phyloP scores from a whole-genome alignment of 2,797 vertebrate genomes.

The Melanotaenia pygmaea region DNA sequence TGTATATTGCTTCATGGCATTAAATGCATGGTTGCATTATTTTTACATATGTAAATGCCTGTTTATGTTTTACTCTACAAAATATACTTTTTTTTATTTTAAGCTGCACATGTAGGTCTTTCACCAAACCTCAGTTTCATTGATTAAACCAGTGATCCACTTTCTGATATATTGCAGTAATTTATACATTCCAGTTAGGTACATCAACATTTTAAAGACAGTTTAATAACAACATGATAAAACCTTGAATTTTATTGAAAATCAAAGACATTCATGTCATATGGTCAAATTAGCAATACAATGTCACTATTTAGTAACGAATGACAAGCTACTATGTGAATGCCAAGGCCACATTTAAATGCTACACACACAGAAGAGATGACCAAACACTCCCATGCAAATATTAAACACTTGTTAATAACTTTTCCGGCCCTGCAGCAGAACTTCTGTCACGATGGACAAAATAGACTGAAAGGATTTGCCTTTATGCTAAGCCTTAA shows the following conservation, averaged over 20 bases:
- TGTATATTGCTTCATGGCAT: neutral
- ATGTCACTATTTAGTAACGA: slow-evolving; percentile 60
- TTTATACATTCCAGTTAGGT: slow-evolving; percentile 3
- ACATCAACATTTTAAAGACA: slow-evolving; percentile 20
- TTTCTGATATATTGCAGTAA: neutral
- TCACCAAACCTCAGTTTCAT: neutral
- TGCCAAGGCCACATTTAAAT: slow-evolving; percentile 48
- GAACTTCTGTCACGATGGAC: slow-evolving; percentile 78
- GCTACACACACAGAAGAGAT: slow-evolving; percentile 54
- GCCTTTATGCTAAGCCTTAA: slow-evolving; percentile 81
- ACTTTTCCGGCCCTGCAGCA: slow-evolving; percentile 77
- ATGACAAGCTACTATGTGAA: slow-evolving; percentile 33
- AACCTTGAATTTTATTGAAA: slow-evolving; percentile 49
- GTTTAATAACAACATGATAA: slow-evolving; percentile 33
- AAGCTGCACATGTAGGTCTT: neutral
- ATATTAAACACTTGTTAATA: slow-evolving; percentile 92
- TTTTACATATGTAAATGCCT: neutral
- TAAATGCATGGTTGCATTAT: neutral
- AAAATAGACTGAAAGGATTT: slow-evolving; percentile 80
- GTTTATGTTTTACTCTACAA: neutral
- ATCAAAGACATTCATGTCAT: slow-evolving; percentile 64
- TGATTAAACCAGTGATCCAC: neutral
- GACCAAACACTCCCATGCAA: slow-evolving; percentile 84
- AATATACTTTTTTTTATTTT: neutral
- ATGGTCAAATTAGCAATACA: slow-evolving; percentile 61